phyloP scores from a whole-genome alignment of 2,888 invertebrate genomes.

The Eristalis intricaria region DNA sequence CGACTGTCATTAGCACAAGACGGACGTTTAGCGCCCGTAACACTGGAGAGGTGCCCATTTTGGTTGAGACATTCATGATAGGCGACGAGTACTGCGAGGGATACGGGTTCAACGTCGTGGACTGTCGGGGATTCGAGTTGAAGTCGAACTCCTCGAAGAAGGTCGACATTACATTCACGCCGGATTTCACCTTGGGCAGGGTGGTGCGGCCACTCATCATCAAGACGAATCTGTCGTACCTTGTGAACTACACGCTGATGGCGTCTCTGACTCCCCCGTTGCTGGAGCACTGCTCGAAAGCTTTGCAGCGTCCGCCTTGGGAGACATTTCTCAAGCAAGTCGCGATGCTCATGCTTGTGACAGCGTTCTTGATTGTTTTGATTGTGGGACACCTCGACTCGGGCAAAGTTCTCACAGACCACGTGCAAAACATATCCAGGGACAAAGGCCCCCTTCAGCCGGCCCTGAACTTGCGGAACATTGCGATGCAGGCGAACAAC shows the following conservation, averaged over 20 bases:
- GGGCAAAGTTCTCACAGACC: constrained; percentile 85
- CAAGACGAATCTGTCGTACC: constrained; percentile 84
- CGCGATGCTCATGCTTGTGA: constrained; percentile 84
- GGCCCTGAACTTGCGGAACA: constrained; percentile 84
- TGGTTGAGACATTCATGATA: constrained; percentile 86
- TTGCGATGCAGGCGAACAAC: constrained; percentile 74
- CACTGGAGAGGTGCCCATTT: constrained; percentile 94
- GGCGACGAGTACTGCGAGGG: constrained; percentile 88
- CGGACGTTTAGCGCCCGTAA: constrained; percentile 93
- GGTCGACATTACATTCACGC: constrained; percentile 93
- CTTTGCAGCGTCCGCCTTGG: constrained; percentile 89
- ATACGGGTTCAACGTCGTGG: constrained; percentile 89
- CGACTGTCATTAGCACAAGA: constrained; percentile 84
- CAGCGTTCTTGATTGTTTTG: constrained; percentile 85
- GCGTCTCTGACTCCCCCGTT: constrained; percentile 85
- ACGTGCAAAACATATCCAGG: constrained; percentile 81
- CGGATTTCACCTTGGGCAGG: constrained; percentile 91
- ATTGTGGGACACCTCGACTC: constrained; percentile 88
- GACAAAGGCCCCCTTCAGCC: constrained; percentile 83
- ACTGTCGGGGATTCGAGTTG: constrained; percentile 88
- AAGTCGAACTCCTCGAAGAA: constrained; percentile 88
- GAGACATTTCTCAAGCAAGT: constrained; percentile 87
- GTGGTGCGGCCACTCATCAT: constrained; percentile 86
- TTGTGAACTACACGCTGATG: constrained; percentile 87
- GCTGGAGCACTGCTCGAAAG: constrained; percentile 86